Evolutionary conservation across 2,797 vertebrate species (phyloP).

Genomic region (Acridotheres tristis): DNA sequence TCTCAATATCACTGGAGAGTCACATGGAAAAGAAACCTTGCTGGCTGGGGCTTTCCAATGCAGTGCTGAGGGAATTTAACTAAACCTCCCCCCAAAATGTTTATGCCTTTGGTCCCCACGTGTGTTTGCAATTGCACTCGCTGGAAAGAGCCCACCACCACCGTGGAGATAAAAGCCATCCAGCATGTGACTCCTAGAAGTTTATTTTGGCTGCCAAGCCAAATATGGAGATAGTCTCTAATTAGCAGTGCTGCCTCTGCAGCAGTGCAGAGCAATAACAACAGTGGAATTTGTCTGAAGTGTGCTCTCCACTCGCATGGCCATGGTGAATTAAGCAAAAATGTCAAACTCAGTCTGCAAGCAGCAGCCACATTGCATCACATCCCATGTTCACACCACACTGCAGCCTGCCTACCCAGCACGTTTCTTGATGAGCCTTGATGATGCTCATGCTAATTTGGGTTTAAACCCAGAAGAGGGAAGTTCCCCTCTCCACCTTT

Average conservation of each 20-base stretch:
- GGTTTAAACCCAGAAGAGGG: background rate
- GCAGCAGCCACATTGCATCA: background rate
- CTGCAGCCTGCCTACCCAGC: background rate
- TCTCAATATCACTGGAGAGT: background rate
- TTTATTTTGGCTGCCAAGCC: slow-evolving; percentile 47
- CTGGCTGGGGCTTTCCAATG: background rate
- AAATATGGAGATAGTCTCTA: slow-evolving; percentile 20
- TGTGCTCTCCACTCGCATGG: background rate
- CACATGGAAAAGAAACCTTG: background rate
- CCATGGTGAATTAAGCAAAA: slow-evolving; percentile 49
- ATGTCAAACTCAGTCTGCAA: slow-evolving; percentile 6
- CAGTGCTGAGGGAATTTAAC: rapidly evolving
- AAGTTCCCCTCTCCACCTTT: background rate
- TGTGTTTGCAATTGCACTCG: background rate
- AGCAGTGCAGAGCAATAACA: slow-evolving; percentile 10
- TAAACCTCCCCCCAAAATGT: background rate
- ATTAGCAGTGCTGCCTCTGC: slow-evolving; percentile 30
- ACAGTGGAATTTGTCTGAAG: background rate
- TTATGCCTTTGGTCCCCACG: background rate
- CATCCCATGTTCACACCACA: background rate
- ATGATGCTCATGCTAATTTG: background rate
- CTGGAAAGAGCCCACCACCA: slow-evolving; percentile 27
- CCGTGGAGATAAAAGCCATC: background rate
- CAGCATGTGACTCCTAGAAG: background rate
- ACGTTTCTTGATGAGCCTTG: rapidly evolving